Base-by-base conservation (phyloP, 1,140 invertebrate genomes). In the Dendroctonus ponderosae region DNA sequence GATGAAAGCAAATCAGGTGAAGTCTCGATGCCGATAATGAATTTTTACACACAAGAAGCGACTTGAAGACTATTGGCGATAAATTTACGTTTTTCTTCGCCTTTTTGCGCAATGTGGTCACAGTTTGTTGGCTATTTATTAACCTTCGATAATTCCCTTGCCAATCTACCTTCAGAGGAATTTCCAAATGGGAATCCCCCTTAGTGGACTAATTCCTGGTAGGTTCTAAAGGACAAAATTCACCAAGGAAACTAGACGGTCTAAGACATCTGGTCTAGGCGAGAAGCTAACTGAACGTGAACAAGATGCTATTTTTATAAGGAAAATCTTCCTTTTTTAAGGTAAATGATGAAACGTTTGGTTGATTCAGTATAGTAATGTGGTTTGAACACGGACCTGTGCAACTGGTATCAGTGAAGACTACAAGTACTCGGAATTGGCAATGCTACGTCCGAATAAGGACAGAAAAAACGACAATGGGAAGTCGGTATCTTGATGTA, bases 401-500 rank as follows among this genome's bases (percentile, higher is more conserved):
- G 6, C 49, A 37, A 51, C 7, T 26, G 49, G 37, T 51, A 26
- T 51, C 49, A 51, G 49, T 51, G 49, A 51, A 51, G 49, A 46
- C 9, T 46, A 46, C 44, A 12, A 39, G 8, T 46, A 58, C 56
- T 14, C 56, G 41, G 56, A 58, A 58, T 58, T 43, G 41, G 12
- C 56, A 58, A 58, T 44, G 56, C 46, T n/a, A 26, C 5, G 42
- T 58, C 56, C 56, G 14, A 58, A 58, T 58, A 58, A 43, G 56
- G 56, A 44, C 14, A 43, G 15, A 54, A 58, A 58, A 58, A 58
- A 58, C 41, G 14, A 58, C 42, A 58, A 44, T 58, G 41, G 40
- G n/a, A 58, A 15, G 56, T 43, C 26, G 56, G 56, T 58, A 58
- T 58, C 56, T 58, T 58, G 42, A 58, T 43, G 41, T 58, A 58